A percentile compares a stretch with the other conserved stretches of the same genome.
Conservation (phyloP, 2,888 invertebrate species). For the Gastracanthus pulcherrimus region DNA sequence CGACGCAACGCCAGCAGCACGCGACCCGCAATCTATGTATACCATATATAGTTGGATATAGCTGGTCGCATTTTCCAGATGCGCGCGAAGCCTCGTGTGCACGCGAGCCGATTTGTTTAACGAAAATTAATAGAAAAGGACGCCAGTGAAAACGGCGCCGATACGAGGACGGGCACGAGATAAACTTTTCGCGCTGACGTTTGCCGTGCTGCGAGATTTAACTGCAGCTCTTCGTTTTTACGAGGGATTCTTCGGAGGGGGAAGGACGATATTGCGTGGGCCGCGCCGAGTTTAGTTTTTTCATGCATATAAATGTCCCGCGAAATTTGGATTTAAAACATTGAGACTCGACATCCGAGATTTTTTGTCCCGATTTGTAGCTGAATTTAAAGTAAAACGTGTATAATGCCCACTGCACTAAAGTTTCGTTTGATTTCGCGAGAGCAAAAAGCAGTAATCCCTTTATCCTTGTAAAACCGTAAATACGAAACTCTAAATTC, state of each 20-base stretch:
- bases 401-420: not conserved
- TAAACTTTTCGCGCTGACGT: not conserved
- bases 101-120: conserved; percentile 12
- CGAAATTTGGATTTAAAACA: conserved; percentile 4
- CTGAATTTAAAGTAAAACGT: not conserved
- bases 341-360: not conserved
- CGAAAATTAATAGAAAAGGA: conserved; percentile 16
- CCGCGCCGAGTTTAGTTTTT: not conserved
- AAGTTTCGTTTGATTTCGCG: conserved; percentile 5
- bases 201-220: not conserved
- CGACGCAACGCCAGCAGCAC: not conserved
- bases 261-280: not conserved
- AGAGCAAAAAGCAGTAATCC: too few species aligned
- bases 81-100: conserved; percentile 23
- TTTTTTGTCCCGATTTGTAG: not conserved
- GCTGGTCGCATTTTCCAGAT: conserved; percentile 48
- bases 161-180: not conserved
- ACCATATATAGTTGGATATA: not conserved
- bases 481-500: too few species aligned
- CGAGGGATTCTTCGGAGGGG: not conserved
- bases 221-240: not conserved
- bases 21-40: not conserved
- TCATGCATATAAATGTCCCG: conserved; percentile 9
- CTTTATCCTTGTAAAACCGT: too few species aligned
- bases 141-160: not conserved